phyloP scores from a whole-genome alignment of 2,888 invertebrate genomes.

The Criorhina ranunculi region DNA sequence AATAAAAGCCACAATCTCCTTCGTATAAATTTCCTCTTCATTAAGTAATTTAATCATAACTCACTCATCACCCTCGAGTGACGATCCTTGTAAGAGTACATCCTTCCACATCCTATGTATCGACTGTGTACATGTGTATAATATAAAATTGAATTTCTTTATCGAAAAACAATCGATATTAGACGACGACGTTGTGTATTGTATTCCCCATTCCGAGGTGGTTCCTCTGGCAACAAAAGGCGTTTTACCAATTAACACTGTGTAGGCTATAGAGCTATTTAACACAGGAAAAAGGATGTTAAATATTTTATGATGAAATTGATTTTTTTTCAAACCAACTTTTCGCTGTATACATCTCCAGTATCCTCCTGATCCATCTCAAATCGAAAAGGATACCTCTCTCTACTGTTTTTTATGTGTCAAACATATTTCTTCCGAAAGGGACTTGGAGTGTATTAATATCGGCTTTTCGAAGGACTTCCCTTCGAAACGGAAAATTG shows the following conservation, averaged over 20 bases:
- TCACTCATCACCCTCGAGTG: slow-evolving; percentile 58
- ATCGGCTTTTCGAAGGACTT: slow-evolving; percentile 29
- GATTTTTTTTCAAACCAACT: slow-evolving; percentile 31
- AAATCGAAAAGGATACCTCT: neutral
- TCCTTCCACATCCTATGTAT: slow-evolving; percentile 34
- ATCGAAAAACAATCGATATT: slow-evolving; percentile 50
- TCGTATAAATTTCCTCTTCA: slow-evolving; percentile 42
- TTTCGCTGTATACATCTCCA: neutral
- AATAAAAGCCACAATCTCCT: slow-evolving; percentile 22
- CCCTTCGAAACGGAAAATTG: slow-evolving; percentile 24
- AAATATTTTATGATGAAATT: slow-evolving; percentile 59
- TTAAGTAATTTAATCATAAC: slow-evolving; percentile 70
- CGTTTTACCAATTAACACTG: slow-evolving; percentile 55
- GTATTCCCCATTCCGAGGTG: neutral
- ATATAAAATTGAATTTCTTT: slow-evolving; percentile 63
- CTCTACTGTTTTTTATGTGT: slow-evolving; percentile 14
- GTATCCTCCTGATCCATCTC: slow-evolving; percentile 5
- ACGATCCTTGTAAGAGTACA: slow-evolving; percentile 26
- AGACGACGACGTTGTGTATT: slow-evolving; percentile 13
- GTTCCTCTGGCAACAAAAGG: neutral
- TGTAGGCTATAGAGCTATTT: neutral
- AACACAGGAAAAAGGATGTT: slow-evolving; percentile 7
- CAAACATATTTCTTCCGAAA: slow-evolving; percentile 39
- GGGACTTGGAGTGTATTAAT: slow-evolving; percentile 39
- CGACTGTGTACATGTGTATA: slow-evolving; percentile 6